phyloP scores from a whole-genome alignment of 2,888 invertebrate species.

The Nycteola revayana region DNA sequence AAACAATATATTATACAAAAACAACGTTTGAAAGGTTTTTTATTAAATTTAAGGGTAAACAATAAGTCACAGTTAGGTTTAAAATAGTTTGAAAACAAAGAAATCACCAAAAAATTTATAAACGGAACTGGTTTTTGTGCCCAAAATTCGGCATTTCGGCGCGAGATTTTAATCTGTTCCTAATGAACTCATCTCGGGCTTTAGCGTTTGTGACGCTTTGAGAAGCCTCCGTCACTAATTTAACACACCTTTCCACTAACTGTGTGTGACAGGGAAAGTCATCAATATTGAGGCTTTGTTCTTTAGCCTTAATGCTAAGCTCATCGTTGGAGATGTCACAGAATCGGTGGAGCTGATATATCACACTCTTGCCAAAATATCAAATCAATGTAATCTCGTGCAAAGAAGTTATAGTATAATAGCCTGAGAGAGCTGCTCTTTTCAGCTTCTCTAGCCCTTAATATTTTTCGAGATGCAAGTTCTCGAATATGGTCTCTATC shows the following conservation, averaged over 20 bases:
- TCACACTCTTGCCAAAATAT: slow-evolving; percentile 6
- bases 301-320: not conserved
- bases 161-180: not conserved
- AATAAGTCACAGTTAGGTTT: no score
- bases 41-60: no score
- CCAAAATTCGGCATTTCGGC: not conserved
- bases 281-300: not conserved
- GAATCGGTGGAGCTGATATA: slow-evolving; percentile 8
- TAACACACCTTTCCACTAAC: not conserved
- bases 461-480: slow-evolving; percentile 7
- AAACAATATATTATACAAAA: no score
- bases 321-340: slow-evolving; percentile 2
- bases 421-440: not conserved
- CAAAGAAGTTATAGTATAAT: not conserved
- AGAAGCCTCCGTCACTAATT: slow-evolving; percentile 1
- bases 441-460: slow-evolving; percentile 1
- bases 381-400: slow-evolving; percentile 4
- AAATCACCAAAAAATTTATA: no score
- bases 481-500: slow-evolving; percentile 6
- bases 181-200: not conserved
- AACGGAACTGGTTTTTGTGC: not conserved
- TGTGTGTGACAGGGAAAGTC: slow-evolving; percentile 1
- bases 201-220: not conserved
- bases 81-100: no score
- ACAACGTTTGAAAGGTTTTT: no score